These are phyloP conservation scores for Antitype chi DNA, from an alignment of 2,888 invertebrate genomes.

Conservation along the genomic window DNA sequence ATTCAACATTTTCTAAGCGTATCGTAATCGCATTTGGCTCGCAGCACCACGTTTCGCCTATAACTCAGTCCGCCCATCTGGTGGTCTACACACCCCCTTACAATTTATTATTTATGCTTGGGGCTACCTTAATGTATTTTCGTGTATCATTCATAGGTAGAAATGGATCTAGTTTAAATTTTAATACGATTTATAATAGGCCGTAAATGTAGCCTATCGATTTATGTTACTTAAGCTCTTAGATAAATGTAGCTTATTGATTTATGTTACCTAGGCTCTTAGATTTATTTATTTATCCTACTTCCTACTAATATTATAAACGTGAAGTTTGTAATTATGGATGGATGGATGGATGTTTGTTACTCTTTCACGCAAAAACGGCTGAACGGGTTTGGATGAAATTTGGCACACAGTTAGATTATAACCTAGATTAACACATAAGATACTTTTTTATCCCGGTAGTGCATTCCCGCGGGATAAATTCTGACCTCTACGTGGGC, in stretches of 20 bases:
- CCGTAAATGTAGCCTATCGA: background rate
- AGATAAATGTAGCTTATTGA: background rate
- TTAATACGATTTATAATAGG: conserved; percentile 24
- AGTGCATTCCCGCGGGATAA: too few species aligned
- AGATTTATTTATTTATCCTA: too few species aligned
- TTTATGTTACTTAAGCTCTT: background rate
- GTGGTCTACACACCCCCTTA: conserved; percentile 43
- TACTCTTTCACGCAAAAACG: too few species aligned
- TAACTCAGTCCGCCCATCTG: conserved; percentile 52
- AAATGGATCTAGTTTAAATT: conserved; percentile 21
- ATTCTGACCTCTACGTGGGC: too few species aligned
- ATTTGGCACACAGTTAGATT: too few species aligned
- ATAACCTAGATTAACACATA: too few species aligned
- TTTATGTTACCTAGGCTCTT: too few species aligned
- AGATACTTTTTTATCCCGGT: too few species aligned
- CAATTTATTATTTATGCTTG: conserved; percentile 51
- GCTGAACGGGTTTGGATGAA: too few species aligned
- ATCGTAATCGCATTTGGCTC: conserved; percentile 50
- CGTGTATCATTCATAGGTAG: conserved; percentile 43
- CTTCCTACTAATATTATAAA: too few species aligned
- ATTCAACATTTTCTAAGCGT: conserved; percentile 26
- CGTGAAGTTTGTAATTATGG: too few species aligned
- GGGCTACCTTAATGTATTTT: conserved; percentile 37
- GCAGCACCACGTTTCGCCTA: conserved; percentile 47
- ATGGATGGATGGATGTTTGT: too few species aligned